Conservation (phyloP, 2,113 vertebrate genomes). For the Osmerus mordax region DNA sequence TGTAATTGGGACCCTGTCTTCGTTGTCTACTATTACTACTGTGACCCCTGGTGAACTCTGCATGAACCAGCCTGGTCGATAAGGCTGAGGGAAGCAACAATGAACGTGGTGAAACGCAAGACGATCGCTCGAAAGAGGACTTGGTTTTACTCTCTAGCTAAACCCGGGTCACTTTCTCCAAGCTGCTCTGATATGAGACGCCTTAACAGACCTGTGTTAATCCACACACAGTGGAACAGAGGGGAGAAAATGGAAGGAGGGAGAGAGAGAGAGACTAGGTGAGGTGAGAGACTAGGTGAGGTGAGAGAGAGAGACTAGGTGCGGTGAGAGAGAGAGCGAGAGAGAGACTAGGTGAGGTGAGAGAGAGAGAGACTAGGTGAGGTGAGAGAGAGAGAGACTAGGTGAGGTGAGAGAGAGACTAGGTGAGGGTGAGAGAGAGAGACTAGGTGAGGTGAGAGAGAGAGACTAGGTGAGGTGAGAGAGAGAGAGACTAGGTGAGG, state of each 20-base stretch:
- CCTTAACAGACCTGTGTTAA: background rate
- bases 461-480: no score
- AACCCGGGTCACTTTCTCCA: background rate
- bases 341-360: background rate
- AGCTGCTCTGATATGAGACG: background rate
- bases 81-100: background rate
- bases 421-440: no score
- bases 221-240: background rate
- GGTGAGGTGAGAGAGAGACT: no score
- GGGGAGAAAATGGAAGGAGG: no score
- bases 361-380: background rate
- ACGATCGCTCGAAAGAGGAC: background rate
- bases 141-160: background rate
- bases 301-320: background rate
- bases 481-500: no score
- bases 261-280: background rate
- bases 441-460: no score
- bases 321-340: no score
- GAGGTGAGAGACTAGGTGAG: no score
- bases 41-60: slow-evolving; percentile 35
- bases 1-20: slow-evolving; percentile 25
- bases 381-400: background rate
- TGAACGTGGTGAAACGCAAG: background rate
- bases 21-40: slow-evolving; percentile 23
- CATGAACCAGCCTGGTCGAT: slow-evolving; percentile 21